These are phyloP conservation scores for Boulengeromyrus knoepffleri DNA, from an alignment of 2,113 vertebrate genomes.

Conservation along the genomic window DNA sequence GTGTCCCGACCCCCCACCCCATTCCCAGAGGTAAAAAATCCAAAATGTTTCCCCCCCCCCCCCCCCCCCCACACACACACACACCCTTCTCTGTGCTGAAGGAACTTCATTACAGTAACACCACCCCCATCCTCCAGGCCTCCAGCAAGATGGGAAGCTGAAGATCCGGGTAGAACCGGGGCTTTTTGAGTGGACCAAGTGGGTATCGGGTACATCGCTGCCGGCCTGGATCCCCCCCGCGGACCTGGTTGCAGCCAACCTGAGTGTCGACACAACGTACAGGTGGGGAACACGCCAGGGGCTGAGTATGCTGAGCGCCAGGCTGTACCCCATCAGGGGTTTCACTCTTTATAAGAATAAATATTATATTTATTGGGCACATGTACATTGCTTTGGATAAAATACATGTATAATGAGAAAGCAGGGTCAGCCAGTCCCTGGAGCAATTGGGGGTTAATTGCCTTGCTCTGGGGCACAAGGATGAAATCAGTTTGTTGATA, in stretches of 20 bases:
- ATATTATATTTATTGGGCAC: not conserved
- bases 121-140: slow-evolving; percentile 58
- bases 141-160: slow-evolving; percentile 83
- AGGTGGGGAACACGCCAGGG: slow-evolving; percentile 59
- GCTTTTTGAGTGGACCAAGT: slow-evolving; percentile 97
- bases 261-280: slow-evolving; percentile 95
- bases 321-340: not conserved
- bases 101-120: not conserved
- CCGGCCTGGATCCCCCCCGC: slow-evolving; percentile 81
- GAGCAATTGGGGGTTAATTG: not conserved
- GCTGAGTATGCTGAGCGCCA: not conserved
- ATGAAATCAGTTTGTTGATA: not conserved
- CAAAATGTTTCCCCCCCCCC: not conserved
- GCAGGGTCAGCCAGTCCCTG: not conserved
- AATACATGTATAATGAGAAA: not conserved
- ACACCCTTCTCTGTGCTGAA: not conserved
- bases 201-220: slow-evolving; percentile 82
- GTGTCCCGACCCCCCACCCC: slow-evolving; percentile 90
- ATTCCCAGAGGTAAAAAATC: slow-evolving; percentile 78
- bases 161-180: slow-evolving; percentile 90
- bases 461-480: not conserved
- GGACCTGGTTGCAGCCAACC: slow-evolving; percentile 79
- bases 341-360: not conserved
- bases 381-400: not conserved
- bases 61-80: not conserved